Conservation (phyloP, 1,140 invertebrate genomes). For the Anagrus nilaparvatae region DNA sequence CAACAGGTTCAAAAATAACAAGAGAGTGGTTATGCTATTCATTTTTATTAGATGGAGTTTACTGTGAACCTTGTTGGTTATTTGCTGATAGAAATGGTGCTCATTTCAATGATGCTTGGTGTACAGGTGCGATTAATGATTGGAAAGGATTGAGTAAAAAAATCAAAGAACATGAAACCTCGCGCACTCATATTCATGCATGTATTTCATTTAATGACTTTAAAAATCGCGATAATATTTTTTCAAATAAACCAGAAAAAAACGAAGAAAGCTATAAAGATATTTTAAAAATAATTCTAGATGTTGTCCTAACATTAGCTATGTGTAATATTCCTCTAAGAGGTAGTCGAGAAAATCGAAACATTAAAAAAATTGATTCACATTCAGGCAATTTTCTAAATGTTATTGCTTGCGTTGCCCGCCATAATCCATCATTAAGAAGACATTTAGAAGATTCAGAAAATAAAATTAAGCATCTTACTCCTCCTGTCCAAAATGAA, state of each 20-base stretch:
- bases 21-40: slow-evolving; percentile 16
- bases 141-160: slow-evolving; percentile 14
- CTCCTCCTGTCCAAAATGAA: slow-evolving; percentile 19
- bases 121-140: slow-evolving; percentile 2
- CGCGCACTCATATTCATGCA: slow-evolving; percentile 18
- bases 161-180: slow-evolving; percentile 14
- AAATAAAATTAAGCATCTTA: slow-evolving; percentile 15
- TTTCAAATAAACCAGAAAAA: slow-evolving; percentile 19
- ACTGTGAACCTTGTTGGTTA: slow-evolving; percentile 16
- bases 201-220: slow-evolving; percentile 20
- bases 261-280: slow-evolving; percentile 16
- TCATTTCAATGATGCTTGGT: slow-evolving; percentile 9
- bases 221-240: slow-evolving; percentile 18
- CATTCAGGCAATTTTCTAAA: slow-evolving; percentile 19
- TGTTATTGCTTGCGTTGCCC: slow-evolving; percentile 14
- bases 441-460: slow-evolving; percentile 12
- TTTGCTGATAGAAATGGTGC: slow-evolving; percentile 9
- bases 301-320: slow-evolving; percentile 18
- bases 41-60: slow-evolving; percentile 6
- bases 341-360: slow-evolving; percentile 15
- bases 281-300: slow-evolving; percentile 14
- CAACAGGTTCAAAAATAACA: slow-evolving; percentile 9
- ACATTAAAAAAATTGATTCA: slow-evolving; percentile 11
- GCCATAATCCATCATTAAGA: slow-evolving; percentile 16
- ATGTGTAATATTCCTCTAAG: slow-evolving; percentile 15